Evolutionary conservation across 2,113 vertebrate genomes (phyloP).

Genomic region (Promerops cafer): DNA sequence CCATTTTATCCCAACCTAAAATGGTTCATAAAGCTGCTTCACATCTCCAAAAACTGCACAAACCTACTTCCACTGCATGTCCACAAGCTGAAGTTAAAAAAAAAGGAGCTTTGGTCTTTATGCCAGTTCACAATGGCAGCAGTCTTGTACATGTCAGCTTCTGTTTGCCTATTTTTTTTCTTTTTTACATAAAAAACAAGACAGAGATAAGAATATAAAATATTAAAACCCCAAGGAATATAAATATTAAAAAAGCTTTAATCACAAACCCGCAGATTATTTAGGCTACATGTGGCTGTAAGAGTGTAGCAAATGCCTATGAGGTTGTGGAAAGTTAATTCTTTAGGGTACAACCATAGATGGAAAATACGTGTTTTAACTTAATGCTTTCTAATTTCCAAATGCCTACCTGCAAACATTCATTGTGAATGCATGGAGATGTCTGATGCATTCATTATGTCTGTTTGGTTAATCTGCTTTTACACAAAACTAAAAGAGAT

Average conservation of each 20-base stretch:
- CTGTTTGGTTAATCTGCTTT: slow-evolving; percentile 37
- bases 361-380: background rate
- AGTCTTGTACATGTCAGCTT: background rate
- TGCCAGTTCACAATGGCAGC: background rate
- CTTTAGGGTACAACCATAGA: background rate
- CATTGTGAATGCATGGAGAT: background rate
- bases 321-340: background rate
- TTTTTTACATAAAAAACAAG: background rate
- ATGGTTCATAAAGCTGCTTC: background rate
- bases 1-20: background rate
- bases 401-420: background rate
- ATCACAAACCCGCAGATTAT: background rate
- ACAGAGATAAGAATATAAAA: background rate
- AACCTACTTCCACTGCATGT: background rate
- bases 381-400: background rate
- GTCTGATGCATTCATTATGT: slow-evolving; percentile 4
- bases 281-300: background rate
- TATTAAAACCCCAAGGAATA: background rate
- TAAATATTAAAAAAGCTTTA: background rate
- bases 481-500: background rate
- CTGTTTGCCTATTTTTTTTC: background rate
- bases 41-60: background rate
- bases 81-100: background rate
- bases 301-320: background rate
- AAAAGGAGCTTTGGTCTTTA: background rate